Percentiles rank a stretch among this genome's conserved stretches.
Evolutionary conservation across 2,888 invertebrate species (phyloP).

Genomic region (Calephelis perditalis): DNA sequence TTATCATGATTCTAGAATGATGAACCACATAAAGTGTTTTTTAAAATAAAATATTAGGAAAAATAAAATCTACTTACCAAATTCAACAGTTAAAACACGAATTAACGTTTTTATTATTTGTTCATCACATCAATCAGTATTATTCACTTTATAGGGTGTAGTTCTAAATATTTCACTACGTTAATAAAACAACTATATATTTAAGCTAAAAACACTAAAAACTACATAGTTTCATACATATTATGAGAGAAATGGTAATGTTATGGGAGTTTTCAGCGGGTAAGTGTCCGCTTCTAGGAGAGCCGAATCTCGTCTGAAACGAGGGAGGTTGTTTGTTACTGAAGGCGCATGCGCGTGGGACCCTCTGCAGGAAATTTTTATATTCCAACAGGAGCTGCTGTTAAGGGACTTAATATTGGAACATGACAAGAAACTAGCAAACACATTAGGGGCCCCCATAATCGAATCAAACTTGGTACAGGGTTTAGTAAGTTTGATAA

Average conservation of each 20-base stretch:
- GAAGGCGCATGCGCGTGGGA: conserved; percentile 27
- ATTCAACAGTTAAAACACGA: conserved; percentile 18
- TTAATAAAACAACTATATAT: conserved; percentile 11
- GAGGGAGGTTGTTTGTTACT: conserved; percentile 28
- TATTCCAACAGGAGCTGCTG: neutral
- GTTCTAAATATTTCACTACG: conserved; percentile 18
- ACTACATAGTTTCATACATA: conserved; percentile 25
- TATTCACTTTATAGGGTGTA: conserved; percentile 6
- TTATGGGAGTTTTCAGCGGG: conserved; percentile 14
- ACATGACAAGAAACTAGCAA: neutral
- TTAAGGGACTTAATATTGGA: neutral
- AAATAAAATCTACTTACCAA: conserved; percentile 23
- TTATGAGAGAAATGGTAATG: conserved; percentile 18
- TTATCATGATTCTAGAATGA: neutral
- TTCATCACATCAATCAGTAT: conserved; percentile 23
- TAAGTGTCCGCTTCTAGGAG: conserved; percentile 16
- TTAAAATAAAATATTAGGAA: neutral
- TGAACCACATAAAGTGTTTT: neutral
- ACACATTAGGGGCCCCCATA: neutral
- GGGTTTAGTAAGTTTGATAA: neutral
- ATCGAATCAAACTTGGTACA: neutral
- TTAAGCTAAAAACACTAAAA: conserved; percentile 18
- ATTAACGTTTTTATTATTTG: conserved; percentile 20
- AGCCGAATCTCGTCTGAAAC: conserved; percentile 25
- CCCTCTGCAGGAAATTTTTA: conserved; percentile 15